Base-by-base conservation (phyloP, 2,888 invertebrate genomes). In the Cylloceria caligata region DNA sequence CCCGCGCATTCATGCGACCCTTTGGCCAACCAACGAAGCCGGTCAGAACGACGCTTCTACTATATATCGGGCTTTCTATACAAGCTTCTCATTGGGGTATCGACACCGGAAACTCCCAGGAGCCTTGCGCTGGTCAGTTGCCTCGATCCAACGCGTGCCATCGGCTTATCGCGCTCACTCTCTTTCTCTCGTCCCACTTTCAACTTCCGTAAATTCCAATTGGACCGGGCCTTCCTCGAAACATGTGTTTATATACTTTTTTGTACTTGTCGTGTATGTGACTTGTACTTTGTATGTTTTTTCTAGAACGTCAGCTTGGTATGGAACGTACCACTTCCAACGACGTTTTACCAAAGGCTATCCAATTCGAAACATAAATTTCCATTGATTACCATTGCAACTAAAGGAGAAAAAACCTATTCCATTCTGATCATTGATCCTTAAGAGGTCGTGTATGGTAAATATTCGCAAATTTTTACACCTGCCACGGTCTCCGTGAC, bases 191-290 rank as follows among this genome's bases (percentile, higher is more conserved):
- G 67, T 71, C 49, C 76, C 71, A 83, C 68, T 80, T 83, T 83
- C 42, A 36, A 73, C 73, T 83, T 83, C 64, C 52, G 83, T 69
- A 80, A 83, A 80, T 78, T 78, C 65, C 83, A 24, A 69, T 74
- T 68, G 65, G 69, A 65, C 60, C 69, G n/a, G 21, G 11, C 19
- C 72, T 72, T 7, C 13, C 47, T n/a, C 34, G 57, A 11, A 11
- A 42, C 9, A 55, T 13, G 16, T 42, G 39, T 68, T 21, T 34
- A n/a, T 16, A 36, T 3, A 19, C 36, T 78, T 78, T 82, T 81
- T 69, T 60, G 6, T 16, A 45, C 13, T 67, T 60, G 42, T 16
- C 49, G 13, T 36, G 27, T 47, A 16, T 34, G 34, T 11, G 24
- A 49, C 21, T 6, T 1, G n/a, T 60, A 60, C 19, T 7, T 19